Percentiles rank a stretch among this genome's conserved stretches.
Evolutionary conservation across 2,113 vertebrate genomes (phyloP).

Genomic region (Percina caprodes): DNA sequence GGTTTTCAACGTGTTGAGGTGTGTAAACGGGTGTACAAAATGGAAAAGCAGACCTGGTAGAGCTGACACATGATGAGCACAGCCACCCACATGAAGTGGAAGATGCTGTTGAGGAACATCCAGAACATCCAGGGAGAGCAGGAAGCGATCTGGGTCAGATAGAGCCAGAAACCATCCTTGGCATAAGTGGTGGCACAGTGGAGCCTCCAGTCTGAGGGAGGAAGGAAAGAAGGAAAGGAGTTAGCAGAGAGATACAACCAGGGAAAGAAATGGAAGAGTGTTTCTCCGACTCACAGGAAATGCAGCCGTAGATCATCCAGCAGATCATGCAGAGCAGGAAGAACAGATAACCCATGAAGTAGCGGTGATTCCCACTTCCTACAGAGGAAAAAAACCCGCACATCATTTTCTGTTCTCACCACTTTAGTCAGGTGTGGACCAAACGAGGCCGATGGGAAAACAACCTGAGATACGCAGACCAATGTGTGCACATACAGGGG

Average conservation of each 20-base stretch:
- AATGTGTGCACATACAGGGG: too few relatives aligned
- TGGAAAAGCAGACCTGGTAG: slow-evolving; percentile 90
- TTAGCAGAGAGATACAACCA: neutral
- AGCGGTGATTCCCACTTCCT: slow-evolving; percentile 99
- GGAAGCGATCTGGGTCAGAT: slow-evolving; percentile 95
- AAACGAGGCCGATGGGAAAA: too few relatives aligned
- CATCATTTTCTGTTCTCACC: neutral
- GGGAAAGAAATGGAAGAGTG: too few relatives aligned
- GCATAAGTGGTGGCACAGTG: slow-evolving; percentile 94
- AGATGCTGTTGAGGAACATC: slow-evolving; percentile 99
- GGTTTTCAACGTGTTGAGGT: neutral
- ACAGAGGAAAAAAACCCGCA: slow-evolving; percentile 8
- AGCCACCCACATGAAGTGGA: slow-evolving; percentile 99
- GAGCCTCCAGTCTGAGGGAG: slow-evolving; percentile 91
- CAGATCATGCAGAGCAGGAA: slow-evolving; percentile 99
- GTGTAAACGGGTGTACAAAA: too few relatives aligned
- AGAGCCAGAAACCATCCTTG: slow-evolving; percentile 97
- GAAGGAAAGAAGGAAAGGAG: neutral
- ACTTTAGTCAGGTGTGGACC: too few relatives aligned
- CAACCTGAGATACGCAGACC: too few relatives aligned
- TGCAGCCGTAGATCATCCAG: slow-evolving; percentile 99
- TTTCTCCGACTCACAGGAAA: slow-evolving; percentile 90
- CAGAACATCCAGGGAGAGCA: slow-evolving; percentile 99
- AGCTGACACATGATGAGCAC: slow-evolving; percentile 99
- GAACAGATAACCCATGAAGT: slow-evolving; percentile 99